These are phyloP conservation scores for Rhinichthys klamathensis DNA, from an alignment of 2,113 vertebrate genomes.

Conservation along the genomic window DNA sequence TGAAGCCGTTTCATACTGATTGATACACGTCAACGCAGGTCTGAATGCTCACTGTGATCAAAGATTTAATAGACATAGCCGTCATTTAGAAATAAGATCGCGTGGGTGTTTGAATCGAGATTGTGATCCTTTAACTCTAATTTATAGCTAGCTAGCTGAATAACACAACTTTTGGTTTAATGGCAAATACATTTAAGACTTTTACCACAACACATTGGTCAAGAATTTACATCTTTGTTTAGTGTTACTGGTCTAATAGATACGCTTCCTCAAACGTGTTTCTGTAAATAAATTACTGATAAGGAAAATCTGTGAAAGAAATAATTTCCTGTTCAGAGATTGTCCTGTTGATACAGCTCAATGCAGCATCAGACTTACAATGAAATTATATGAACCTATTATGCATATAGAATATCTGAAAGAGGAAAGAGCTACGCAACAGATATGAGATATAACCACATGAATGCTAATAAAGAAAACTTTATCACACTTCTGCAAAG, in stretches of 20 bases:
- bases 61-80: too few relatives aligned
- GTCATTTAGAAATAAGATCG: too few relatives aligned
- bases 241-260: not conserved
- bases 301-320: constrained; percentile 10
- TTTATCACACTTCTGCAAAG: not conserved
- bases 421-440: not conserved
- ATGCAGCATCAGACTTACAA: not conserved
- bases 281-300: not conserved
- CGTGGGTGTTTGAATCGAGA: too few relatives aligned
- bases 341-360: not conserved
- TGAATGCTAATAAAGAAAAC: not conserved
- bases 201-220: not conserved
- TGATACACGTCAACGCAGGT: too few relatives aligned
- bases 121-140: too few relatives aligned
- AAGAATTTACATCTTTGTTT: not conserved
- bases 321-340: not conserved
- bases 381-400: not conserved
- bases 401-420: not conserved
- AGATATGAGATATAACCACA: not conserved
- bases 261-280: not conserved
- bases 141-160: not conserved
- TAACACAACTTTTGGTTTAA: not conserved
- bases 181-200: not conserved
- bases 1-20: too few relatives aligned
- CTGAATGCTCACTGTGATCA: too few relatives aligned